Conservation (phyloP, 2,888 invertebrate species). For the Diachrysia chrysitis region DNA sequence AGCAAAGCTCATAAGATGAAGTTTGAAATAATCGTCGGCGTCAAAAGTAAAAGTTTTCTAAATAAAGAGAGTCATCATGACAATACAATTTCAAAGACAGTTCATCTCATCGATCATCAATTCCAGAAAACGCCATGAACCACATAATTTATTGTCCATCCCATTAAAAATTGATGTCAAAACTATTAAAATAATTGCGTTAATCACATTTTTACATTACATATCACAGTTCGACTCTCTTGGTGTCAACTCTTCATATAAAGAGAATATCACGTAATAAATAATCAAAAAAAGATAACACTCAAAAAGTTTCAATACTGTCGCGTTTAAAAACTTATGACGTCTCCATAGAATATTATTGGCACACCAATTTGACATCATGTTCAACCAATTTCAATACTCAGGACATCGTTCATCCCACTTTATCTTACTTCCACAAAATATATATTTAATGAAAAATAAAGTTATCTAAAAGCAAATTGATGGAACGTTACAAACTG, state of each 20-base stretch:
- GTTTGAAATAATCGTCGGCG: slow-evolving; percentile 8
- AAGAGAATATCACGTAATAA: slow-evolving; percentile 39
- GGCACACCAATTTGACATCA: slow-evolving; percentile 53
- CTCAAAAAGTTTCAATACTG: slow-evolving; percentile 54
- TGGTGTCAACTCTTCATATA: slow-evolving; percentile 31
- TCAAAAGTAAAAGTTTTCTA: slow-evolving; percentile 20
- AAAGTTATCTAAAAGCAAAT: slow-evolving; percentile 43
- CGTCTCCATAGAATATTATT: slow-evolving; percentile 40
- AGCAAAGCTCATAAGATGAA: slow-evolving; percentile 15
- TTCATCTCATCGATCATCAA: slow-evolving; percentile 15
- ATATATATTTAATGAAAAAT: slow-evolving; percentile 18
- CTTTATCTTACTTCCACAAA: slow-evolving; percentile 16
- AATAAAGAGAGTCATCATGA: slow-evolving; percentile 50
- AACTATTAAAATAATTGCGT: slow-evolving; percentile 70
- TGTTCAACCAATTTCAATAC: slow-evolving; percentile 44
- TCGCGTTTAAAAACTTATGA: slow-evolving; percentile 33
- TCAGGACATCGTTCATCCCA: slow-evolving; percentile 23
- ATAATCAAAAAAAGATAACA: slow-evolving; percentile 45
- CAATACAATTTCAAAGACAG: slow-evolving; percentile 26
- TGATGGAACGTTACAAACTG: slow-evolving; percentile 26
- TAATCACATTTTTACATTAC: slow-evolving; percentile 75
- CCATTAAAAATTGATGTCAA: slow-evolving; percentile 61
- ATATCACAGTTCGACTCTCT: slow-evolving; percentile 61
- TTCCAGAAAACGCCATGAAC: slow-evolving; percentile 7
- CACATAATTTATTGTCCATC: slow-evolving; percentile 65